Evolutionary conservation across 2,888 invertebrate species (phyloP).

Genomic region (Caenorhabditis zanzibari): DNA sequence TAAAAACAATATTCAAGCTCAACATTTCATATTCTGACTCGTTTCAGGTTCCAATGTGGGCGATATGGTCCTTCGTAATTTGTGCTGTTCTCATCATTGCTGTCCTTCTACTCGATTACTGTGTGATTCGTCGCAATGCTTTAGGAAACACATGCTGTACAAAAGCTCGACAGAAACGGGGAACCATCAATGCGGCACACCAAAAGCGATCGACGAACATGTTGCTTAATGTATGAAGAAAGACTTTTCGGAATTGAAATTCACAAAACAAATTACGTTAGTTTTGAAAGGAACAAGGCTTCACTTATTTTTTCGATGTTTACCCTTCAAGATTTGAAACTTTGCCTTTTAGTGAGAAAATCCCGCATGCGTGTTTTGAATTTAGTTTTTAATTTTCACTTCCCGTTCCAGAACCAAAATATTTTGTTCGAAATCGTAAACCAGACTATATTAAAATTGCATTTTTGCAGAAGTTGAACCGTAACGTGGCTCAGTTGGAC

Average conservation of each 20-base stretch:
- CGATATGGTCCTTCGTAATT: slow-evolving; percentile 78
- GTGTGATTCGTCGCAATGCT: slow-evolving; percentile 81
- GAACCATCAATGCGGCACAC: slow-evolving; percentile 70
- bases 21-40: too few species aligned
- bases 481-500: slow-evolving; percentile 51
- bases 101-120: slow-evolving; percentile 80
- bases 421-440: slow-evolving; percentile 3
- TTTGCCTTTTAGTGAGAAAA: background rate
- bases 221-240: slow-evolving; percentile 78
- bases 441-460: background rate
- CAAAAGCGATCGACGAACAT: slow-evolving; percentile 81
- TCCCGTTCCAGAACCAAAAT: background rate
- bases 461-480: slow-evolving; percentile 57
- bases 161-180: slow-evolving; percentile 67
- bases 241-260: slow-evolving; percentile 22
- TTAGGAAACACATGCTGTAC: slow-evolving; percentile 76
- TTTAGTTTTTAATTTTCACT: background rate
- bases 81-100: slow-evolving; percentile 76
- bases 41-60: slow-evolving; percentile 81
- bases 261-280: slow-evolving; percentile 10
- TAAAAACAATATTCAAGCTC: too few species aligned
- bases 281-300: slow-evolving; percentile 31
- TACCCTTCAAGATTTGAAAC: background rate
- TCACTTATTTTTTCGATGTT: slow-evolving; percentile 9
- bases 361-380: slow-evolving; percentile 8